A percentile compares a stretch with the other conserved stretches of the same genome.
Evolutionary conservation across 2,797 vertebrate genomes (phyloP).

Genomic region (Psittacula derbiana): DNA sequence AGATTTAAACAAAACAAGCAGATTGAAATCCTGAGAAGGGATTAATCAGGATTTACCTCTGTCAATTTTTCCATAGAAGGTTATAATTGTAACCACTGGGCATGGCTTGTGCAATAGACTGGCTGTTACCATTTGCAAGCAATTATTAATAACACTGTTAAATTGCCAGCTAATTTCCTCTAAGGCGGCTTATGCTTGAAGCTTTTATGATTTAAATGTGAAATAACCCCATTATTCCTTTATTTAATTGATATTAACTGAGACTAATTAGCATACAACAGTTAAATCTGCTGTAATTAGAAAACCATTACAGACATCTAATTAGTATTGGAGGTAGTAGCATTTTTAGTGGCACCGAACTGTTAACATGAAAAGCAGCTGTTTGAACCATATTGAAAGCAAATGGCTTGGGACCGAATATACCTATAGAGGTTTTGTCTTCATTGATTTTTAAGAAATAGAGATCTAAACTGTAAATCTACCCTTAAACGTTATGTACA

Average conservation of each 20-base stretch:
- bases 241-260: slow-evolving; percentile 30
- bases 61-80: background rate
- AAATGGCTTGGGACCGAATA: background rate
- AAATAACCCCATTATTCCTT: slow-evolving; percentile 30
- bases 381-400: background rate
- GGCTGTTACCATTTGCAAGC: background rate
- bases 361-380: background rate
- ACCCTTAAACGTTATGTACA: background rate
- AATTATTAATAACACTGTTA: slow-evolving; percentile 39
- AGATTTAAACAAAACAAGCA: background rate
- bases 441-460: background rate
- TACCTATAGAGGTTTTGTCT: background rate
- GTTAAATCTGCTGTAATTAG: slow-evolving; percentile 29
- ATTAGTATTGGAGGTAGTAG: background rate
- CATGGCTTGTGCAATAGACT: background rate
- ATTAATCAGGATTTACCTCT: background rate
- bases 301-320: background rate
- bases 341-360: background rate
- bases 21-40: background rate
- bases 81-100: background rate
- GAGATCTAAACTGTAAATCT: background rate
- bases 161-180: slow-evolving; percentile 36
- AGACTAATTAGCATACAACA: slow-evolving; percentile 35
- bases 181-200: slow-evolving; percentile 4
- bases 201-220: slow-evolving; percentile 47